Evolutionary conservation across 2,797 vertebrate genomes (phyloP), one percentile per base, ranked within the genome.

Genomic region (Myiotriccus ornatus): DNA sequence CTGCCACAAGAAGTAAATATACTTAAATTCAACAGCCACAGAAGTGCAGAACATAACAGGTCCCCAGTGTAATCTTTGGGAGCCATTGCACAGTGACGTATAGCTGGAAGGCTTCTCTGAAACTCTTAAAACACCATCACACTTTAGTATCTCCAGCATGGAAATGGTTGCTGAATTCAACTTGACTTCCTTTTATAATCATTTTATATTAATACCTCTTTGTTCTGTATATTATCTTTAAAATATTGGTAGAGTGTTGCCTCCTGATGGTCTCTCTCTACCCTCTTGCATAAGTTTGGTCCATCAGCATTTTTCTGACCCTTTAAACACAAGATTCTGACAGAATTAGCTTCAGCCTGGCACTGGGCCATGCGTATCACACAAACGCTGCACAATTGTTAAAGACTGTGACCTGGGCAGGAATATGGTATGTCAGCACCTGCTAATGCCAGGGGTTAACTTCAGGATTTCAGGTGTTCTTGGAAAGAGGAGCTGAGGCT

Each of bases 81-180:
- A 88, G 67, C 59, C 75, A 62, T 5, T 37, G 44, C 71, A 83
- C 24, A 41, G 10, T 44, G 57, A 57, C 0, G 0, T 44, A 52
- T 6, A 78, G 53, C 69, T 78, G 50, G 68, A 79, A 85, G 69
- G 46, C 71, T 87, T 74, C 87, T 87, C 64, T 86, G 60, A 78
- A 83, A 71, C 76, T 90, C 90, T 59, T 55, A 75, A 41, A 88
- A 64, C 11, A 83, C 73, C 89, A 91, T 16, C 87, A 87, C 44
- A 81, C 59, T 93, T 86, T 25, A 52, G 28, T 18, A 59, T 52
- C 82, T 89, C 83, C 84, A 78, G n/a, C n/a, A 78, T 8, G 35
- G 75, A 81, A 89, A 94, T 43, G 79, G 87, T 70, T 93, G 94
- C 79, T 96, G 95, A 94, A 94, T 96, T 96, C 94, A 91, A 79